Percentiles rank a stretch among this genome's conserved stretches.
Evolutionary conservation across 1,140 invertebrate genomes (phyloP).

Genomic region (Procambarus clarkii): DNA sequence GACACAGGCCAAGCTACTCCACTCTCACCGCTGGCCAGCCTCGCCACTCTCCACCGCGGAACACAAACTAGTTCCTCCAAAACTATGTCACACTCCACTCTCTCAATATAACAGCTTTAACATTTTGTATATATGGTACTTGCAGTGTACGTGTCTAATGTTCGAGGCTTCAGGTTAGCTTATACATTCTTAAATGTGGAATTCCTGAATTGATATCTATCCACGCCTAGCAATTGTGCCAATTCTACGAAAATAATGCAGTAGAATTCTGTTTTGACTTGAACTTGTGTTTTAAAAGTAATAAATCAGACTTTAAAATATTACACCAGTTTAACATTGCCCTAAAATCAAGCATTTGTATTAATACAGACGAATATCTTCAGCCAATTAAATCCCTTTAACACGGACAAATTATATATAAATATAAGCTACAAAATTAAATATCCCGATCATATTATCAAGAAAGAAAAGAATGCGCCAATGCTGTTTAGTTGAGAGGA

Average conservation of each 20-base stretch:
- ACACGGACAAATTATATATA: too few species aligned
- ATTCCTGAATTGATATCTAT: conserved; percentile 35
- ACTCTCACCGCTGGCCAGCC: conserved; percentile 12
- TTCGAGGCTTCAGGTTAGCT: background rate
- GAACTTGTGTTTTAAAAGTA: background rate
- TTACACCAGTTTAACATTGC: too few species aligned
- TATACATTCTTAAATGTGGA: background rate
- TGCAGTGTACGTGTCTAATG: too few species aligned
- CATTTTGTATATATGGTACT: background rate
- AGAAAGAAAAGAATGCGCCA: background rate
- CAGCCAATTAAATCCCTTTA: too few species aligned
- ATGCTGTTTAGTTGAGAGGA: background rate
- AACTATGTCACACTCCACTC: background rate
- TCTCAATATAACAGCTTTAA: conserved; percentile 31
- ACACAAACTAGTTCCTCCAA: conserved; percentile 56
- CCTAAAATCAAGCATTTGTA: too few species aligned
- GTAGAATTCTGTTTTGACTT: background rate
- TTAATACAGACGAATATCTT: too few species aligned
- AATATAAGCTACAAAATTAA: background rate
- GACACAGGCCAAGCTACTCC: conserved; percentile 38
- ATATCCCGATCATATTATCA: background rate
- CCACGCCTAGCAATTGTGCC: conserved; percentile 62
- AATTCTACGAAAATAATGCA: conserved; percentile 43
- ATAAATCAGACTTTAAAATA: background rate
- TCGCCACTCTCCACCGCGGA: background rate